A percentile compares a stretch with the other conserved stretches of the same genome.
phyloP scores from a whole-genome alignment of 2,113 vertebrate genomes.

The Mionectes macconnelli region DNA sequence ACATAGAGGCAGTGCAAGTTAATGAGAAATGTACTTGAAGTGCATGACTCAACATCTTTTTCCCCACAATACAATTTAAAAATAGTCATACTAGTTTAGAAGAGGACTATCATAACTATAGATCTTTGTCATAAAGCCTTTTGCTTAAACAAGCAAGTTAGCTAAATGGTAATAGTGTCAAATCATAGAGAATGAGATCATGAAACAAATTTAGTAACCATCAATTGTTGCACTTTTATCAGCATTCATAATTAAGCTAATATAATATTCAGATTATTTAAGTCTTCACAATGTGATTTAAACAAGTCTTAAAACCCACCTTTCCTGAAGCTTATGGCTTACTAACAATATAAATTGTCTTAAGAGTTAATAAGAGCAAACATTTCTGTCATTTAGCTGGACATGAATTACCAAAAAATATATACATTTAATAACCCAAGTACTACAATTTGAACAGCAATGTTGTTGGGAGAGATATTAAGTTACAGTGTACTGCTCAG shows the following conservation, averaged over 20 bases:
- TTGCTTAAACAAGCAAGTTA: not conserved
- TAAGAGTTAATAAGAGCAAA: not conserved
- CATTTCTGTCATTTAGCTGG: not conserved
- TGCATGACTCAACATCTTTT: not conserved
- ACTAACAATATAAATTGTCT: not conserved
- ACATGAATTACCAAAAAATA: not conserved
- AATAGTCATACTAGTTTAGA: not conserved
- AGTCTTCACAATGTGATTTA: not conserved
- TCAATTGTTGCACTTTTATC: not conserved
- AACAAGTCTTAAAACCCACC: not conserved
- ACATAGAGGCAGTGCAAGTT: not conserved
- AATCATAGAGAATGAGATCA: not conserved
- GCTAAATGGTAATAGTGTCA: not conserved
- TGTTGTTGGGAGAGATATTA: constrained; percentile 41
- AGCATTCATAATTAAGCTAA: not conserved
- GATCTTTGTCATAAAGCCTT: not conserved
- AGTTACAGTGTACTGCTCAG: constrained; percentile 31
- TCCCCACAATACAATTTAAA: not conserved
- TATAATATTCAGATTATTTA: not conserved
- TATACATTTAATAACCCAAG: not conserved
- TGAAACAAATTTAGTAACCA: not conserved
- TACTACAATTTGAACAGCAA: constrained; percentile 54
- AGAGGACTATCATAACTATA: not conserved
- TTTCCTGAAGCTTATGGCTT: not conserved
- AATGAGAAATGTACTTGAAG: not conserved